A percentile compares a stretch with the other conserved stretches of the same genome.
Conservation (phyloP, 2,888 invertebrate species). For the Chrysolina americana region DNA sequence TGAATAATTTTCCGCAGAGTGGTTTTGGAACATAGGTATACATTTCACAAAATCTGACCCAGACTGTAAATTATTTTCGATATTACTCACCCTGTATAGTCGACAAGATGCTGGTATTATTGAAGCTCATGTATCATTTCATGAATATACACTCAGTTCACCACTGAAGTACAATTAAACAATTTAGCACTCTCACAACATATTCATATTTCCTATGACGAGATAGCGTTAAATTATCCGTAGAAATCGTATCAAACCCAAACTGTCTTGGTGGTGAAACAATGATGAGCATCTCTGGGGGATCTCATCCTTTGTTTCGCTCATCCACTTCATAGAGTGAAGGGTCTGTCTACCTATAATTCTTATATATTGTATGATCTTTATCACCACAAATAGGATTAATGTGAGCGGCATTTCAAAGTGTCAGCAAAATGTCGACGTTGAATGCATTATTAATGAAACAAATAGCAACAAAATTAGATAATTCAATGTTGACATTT, state of each 20-base stretch:
- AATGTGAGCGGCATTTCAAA: background rate
- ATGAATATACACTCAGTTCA: too few species aligned
- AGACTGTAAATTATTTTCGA: too few species aligned
- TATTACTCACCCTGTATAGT: too few species aligned
- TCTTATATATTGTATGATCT: background rate
- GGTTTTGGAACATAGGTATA: too few species aligned
- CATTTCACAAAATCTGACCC: too few species aligned
- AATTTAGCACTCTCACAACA: background rate
- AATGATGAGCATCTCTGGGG: background rate
- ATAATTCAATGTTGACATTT: background rate
- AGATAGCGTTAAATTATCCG: background rate
- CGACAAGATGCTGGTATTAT: too few species aligned
- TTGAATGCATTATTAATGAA: background rate
- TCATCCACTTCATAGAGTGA: background rate
- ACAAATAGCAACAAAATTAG: too few species aligned
- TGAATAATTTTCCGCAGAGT: too few species aligned
- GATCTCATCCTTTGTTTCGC: constrained; percentile 6
- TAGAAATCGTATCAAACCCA: background rate
- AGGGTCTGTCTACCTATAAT: background rate
- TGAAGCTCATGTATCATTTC: too few species aligned
- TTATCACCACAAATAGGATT: background rate
- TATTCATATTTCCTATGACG: background rate
- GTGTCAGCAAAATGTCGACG: background rate
- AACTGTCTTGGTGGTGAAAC: background rate
- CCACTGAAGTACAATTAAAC: too few species aligned